Base-by-base conservation (phyloP, 2,797 vertebrate genomes). In the Nannoperca australis region DNA sequence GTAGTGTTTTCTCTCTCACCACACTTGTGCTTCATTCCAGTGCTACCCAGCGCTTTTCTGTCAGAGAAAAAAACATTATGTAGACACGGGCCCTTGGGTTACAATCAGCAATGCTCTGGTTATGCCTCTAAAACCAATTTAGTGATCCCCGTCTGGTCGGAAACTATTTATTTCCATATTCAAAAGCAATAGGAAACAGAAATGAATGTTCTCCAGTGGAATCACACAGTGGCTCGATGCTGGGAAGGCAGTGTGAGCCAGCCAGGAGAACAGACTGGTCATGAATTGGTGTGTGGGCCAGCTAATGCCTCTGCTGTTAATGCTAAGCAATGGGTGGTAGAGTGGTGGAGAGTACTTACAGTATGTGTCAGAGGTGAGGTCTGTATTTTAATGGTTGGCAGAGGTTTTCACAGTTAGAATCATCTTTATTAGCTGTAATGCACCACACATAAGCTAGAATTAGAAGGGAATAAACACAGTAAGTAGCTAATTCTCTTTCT, bases 151-250 rank as follows among this genome's bases (percentile, higher is more conserved):
- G 54, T 83, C 83, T 90, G 85, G 81, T 88, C 61, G 79, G 88
- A 91, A 92, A 91, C 86, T 81, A 90, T 91, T 90, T 93, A 90
- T 89, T 93, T 88, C 81, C 85, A 89, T 76, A 74, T 88, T 89
- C 65, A 85, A 84, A 76, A 67, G 87, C 86, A 78, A 82, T 67
- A 66, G 85, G 88, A 91, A 93, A 91, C 81, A 90, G 74, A 90
- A 88, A 91, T 87, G 71, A 92, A 85, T 81, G 81, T 85, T 92
- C 79, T 82, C 69, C 53, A 79, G 83, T 76, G 84, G 78, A 91
- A 90, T 90, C 85, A 85, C 71, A 79, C 70, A 68, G 89, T 83
- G 81, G 82, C 76, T 84, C 76, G n/a, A 70, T 93, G 90, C 91
- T 94, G 92, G 93, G 91, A 94, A 94, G 86, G 69, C 88, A 30